phyloP scores from a whole-genome alignment of 2,113 vertebrate genomes.

The Neogobius melanostomus region DNA sequence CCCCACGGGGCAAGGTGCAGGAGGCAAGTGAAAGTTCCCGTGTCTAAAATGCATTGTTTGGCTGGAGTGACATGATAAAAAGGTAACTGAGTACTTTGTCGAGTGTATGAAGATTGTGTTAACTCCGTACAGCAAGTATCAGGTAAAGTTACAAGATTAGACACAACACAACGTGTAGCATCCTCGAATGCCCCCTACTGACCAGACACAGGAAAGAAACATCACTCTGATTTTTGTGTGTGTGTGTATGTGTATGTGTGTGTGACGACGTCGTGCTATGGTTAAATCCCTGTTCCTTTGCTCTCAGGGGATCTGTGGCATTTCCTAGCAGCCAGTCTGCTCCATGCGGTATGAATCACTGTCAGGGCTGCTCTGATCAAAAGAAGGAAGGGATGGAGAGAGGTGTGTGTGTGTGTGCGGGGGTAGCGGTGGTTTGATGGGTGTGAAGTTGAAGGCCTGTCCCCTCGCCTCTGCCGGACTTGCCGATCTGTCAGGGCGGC shows the following conservation, averaged over 20 bases:
- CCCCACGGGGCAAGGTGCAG: constrained; percentile 53
- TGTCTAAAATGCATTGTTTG: no score
- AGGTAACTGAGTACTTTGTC: no score
- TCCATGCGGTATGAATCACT: constrained; percentile 64
- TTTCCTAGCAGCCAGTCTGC: constrained; percentile 61
- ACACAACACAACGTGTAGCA: constrained; percentile 43
- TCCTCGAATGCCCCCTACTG: constrained; percentile 35
- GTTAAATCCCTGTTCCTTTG: constrained; percentile 55
- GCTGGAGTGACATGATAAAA: no score
- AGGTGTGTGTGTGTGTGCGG: not conserved
- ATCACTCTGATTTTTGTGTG: constrained; percentile 51
- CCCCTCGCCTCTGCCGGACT: constrained; percentile 37
- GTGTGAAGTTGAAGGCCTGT: constrained; percentile 49
- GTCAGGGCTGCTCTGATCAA: constrained; percentile 69
- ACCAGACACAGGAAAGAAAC: constrained; percentile 54
- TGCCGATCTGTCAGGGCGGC: constrained; percentile 59
- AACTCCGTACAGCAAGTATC: no score
- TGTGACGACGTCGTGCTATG: constrained; percentile 42
- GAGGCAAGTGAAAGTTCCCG: not conserved
- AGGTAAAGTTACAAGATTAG: constrained; percentile 2
- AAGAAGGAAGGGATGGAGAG: constrained; percentile 30
- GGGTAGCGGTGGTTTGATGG: constrained; percentile 48
- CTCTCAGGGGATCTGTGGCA: constrained; percentile 65
- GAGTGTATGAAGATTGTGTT: no score
- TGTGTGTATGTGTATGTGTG: not conserved